Conservation (phyloP, 2,888 invertebrate genomes). For the Aphelenchoides bicaudatus region DNA sequence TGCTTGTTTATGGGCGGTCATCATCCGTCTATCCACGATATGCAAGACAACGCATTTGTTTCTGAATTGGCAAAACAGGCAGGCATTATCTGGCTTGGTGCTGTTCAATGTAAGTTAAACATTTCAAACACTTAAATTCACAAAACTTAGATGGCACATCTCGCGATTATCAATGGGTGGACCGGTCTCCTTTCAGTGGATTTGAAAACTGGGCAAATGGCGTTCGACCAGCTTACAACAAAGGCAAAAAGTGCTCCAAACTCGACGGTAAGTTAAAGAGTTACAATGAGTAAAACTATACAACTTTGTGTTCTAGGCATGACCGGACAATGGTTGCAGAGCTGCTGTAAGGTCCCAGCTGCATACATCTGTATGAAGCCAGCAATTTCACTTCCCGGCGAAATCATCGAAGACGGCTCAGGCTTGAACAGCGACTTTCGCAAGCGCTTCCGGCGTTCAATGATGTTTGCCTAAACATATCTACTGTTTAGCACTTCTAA, state of each 20-base stretch:
- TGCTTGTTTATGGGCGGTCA: conserved; percentile 56
- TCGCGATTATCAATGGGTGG: background rate
- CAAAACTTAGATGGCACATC: too few relatives aligned
- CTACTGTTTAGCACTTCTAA: too few relatives aligned
- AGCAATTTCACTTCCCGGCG: conserved; percentile 22
- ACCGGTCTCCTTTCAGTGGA: conserved; percentile 25
- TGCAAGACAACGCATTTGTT: conserved; percentile 54
- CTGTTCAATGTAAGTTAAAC: conserved; percentile 46
- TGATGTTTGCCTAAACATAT: too few relatives aligned
- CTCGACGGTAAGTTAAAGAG: conserved; percentile 43
- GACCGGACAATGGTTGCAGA: conserved; percentile 57
- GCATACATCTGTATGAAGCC: conserved; percentile 50
- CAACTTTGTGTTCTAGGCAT: too few relatives aligned
- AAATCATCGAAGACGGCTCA: conserved; percentile 28
- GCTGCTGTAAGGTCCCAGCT: conserved; percentile 57
- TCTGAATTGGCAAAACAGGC: conserved; percentile 47
- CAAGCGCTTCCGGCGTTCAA: conserved; percentile 11
- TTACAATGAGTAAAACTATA: too few relatives aligned
- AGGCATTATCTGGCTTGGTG: conserved; percentile 51
- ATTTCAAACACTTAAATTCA: too few relatives aligned
- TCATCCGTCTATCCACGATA: conserved; percentile 46
- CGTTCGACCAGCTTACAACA: conserved; percentile 47
- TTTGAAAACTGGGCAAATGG: conserved; percentile 52
- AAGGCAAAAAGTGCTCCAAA: conserved; percentile 54
- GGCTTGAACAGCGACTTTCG: conserved; percentile 19